Percentiles rank a stretch among this genome's conserved stretches.
Evolutionary conservation across 2,113 vertebrate species (phyloP).

Genomic region (Eidolon helvum): DNA sequence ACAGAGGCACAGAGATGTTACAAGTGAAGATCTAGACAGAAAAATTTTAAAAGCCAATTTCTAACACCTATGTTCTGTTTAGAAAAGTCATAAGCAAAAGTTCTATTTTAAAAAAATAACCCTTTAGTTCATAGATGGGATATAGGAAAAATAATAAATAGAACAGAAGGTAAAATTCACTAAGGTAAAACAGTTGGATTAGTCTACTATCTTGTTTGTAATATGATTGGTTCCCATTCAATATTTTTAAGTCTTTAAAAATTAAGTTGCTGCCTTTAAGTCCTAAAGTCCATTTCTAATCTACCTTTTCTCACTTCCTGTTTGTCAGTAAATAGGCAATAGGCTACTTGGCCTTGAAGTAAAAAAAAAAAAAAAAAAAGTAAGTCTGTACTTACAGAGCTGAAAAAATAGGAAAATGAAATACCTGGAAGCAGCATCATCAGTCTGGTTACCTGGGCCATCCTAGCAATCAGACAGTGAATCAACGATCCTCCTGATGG

Average conservation of each 20-base stretch:
- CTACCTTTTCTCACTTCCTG: neutral
- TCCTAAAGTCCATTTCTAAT: neutral
- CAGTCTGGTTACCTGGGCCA: neutral
- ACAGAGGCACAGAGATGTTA: neutral
- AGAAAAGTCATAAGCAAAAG: neutral
- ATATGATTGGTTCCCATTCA: neutral
- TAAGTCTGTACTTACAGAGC: neutral
- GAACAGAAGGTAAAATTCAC: neutral
- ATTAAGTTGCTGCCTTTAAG: neutral
- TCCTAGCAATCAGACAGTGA: neutral
- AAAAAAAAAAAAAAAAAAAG: neutral
- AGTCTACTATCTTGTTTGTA: neutral
- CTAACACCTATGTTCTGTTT: neutral
- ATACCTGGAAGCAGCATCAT: neutral
- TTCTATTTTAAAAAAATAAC: neutral
- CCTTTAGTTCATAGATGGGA: neutral
- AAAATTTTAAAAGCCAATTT: neutral
- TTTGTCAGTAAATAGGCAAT: neutral
- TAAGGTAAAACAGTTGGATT: neutral
- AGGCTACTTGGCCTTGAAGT: neutral
- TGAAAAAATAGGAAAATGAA: neutral
- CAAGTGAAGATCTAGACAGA: neutral
- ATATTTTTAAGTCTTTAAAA: constrained; percentile 2
- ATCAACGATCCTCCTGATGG: neutral
- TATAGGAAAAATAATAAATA: neutral